Evolutionary conservation across 2,797 vertebrate genomes (phyloP), one percentile per base, ranked within the genome.

Genomic region (Coregonus ussuriensis): DNA sequence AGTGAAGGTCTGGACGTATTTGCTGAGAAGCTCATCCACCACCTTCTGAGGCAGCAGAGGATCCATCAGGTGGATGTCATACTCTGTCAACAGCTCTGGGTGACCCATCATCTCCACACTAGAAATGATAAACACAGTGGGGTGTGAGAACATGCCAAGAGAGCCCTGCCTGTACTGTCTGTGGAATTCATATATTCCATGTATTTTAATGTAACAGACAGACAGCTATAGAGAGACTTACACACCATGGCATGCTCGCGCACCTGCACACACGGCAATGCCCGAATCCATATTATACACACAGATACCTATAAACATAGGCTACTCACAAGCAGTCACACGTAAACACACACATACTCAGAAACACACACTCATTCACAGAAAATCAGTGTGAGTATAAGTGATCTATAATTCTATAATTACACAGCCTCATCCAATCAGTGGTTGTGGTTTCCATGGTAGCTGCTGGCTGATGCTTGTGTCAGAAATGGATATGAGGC

Each of bases 101-200:
- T 99, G 95, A 13, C 97, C 96, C 98, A 99, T 99, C 97, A 99
- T 98, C 90, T 99, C 98, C 33, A 66, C 59, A 73, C 98, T 99
- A 77, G 33, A 52, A 75, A 75, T 82, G 25, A 78, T 11, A 82
- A 35, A 74, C 74, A 31, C 66, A 69, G 13, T n/a, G 41, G 14
- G 21, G 68, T 7, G 18, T 13, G 69, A 13, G 35, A 13, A 76
- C 33, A 74, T 29, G 11, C 11, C 21, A 3, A 25, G 21, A 63
- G 21, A 25, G 25, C 59, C 59, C 21, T 13, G 21, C 21, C 59
- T 11, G 59, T 13, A 63, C 9, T 11, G 59, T 11, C 59, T 63
- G 9, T n/a, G 56, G 7, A 7, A n/a, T n/a, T 7, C 0, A 59
- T 18, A 59, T 3, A 59, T 11, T 47, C 2, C 9, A 47, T 47